phyloP scores from a whole-genome alignment of 1,140 invertebrate species.

The Diorhabda elongata region DNA sequence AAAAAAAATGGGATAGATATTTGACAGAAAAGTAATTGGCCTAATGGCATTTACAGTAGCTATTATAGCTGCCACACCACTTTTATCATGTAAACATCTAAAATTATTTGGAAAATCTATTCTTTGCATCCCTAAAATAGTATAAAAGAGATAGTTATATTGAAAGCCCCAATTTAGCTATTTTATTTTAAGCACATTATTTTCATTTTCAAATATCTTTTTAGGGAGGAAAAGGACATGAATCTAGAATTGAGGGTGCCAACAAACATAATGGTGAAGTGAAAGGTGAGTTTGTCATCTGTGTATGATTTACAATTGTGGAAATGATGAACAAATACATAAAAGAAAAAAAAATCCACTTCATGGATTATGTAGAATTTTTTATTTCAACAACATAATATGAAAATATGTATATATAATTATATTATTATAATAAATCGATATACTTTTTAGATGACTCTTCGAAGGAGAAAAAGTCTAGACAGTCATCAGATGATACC shows the following conservation, averaged over 20 bases:
- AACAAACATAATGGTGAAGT: conserved; percentile 41
- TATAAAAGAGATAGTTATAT: too few relatives aligned
- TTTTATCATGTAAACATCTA: too few relatives aligned
- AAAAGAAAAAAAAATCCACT: background rate
- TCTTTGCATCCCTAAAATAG: too few relatives aligned
- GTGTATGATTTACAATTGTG: background rate
- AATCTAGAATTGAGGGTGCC: conserved; percentile 28
- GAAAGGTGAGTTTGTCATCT: conserved; percentile 34
- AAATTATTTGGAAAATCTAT: too few relatives aligned
- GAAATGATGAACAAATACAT: background rate
- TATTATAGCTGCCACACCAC: too few relatives aligned
- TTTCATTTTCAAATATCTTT: conserved; percentile 12
- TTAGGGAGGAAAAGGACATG: conserved; percentile 32
- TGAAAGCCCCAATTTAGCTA: too few relatives aligned
- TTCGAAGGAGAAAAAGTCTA: conserved; percentile 11
- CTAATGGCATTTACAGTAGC: too few relatives aligned
- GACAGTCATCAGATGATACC: conserved; percentile 10
- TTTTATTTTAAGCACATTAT: too few relatives aligned
- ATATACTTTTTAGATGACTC: conserved; percentile 11
- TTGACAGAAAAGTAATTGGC: too few relatives aligned
- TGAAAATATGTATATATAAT: too few relatives aligned
- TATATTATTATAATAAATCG: too few relatives aligned
- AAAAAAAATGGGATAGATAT: too few relatives aligned
- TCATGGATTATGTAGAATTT: background rate
- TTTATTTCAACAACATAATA: background rate